Base-by-base conservation (phyloP, 2,797 vertebrate species). In the Hyperoplus lanceolatus region DNA sequence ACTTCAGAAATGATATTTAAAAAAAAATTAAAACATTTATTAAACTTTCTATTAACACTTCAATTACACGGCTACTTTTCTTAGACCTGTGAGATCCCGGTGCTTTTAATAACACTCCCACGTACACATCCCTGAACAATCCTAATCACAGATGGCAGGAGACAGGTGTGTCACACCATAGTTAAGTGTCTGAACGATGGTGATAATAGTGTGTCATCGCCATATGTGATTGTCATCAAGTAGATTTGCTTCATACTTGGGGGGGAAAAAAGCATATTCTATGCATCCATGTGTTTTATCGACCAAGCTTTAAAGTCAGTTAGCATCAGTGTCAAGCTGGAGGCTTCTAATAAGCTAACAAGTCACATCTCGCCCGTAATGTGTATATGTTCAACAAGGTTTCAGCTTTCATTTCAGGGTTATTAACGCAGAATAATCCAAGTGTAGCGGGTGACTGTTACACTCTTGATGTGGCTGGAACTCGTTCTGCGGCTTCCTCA, bases 371-470 rank as follows among this genome's bases (percentile, higher is more conserved):
- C 41, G 73, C 51, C 71, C 5, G 7, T 55, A 46, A 74, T 66
- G 70, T 65, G 73, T 70, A 80, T 80, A 74, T 78, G 60, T 60
- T 58, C 48, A 71, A 76, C n/a, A 0, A 60, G 49, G 50, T 75
- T 78, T 80, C 73, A 57, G 51, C 67, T 89, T 80, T 77, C 18
- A 68, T 78, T 83, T 70, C 67, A 71, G 66, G 49, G 67, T 80
- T 77, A 77, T 81, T 74, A 75, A 67, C 62, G 61, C 2, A 53
- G 70, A 77, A 80, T 60, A 75, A 70, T 76, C 74, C 53, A 65
- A 48, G 69, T 43, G 6, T 0, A 83, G 46, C 62, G 51, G 9
- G n/a, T 72, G 82, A 85, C 80, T 51, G 70, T 63, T 60, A 49
- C 76, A 78, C 54, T 21, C 42, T 9, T 42, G 39, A 66, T 62